A percentile compares a stretch with the other conserved stretches of the same genome.
phyloP scores from a whole-genome alignment of 2,113 vertebrate genomes.

The Perognathus longimembris region DNA sequence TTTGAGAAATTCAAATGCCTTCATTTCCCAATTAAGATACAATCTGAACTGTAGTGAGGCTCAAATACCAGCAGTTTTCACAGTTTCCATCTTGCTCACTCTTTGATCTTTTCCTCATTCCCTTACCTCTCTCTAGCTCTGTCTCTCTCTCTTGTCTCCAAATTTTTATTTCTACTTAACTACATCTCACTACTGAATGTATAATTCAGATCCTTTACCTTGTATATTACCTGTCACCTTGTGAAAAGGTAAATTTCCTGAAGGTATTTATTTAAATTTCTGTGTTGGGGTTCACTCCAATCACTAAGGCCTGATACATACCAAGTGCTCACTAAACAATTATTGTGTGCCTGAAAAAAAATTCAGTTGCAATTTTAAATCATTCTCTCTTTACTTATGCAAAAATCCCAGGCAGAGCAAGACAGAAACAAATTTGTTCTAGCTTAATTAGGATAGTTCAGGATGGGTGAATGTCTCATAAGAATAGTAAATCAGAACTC shows the following conservation, averaged over 20 bases:
- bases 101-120: not conserved
- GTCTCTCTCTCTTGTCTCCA: not conserved
- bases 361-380: not conserved
- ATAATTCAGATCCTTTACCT: not conserved
- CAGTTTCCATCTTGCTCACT: not conserved
- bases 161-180: not conserved
- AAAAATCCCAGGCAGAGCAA: not conserved
- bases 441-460: constrained; percentile 2
- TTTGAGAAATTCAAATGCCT: not conserved
- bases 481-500: constrained; percentile 17
- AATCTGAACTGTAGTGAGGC: not conserved
- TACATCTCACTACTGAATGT: not conserved
- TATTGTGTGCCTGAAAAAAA: not conserved
- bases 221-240: not conserved
- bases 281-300: not conserved
- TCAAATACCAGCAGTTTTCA: not conserved
- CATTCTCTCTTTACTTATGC: not conserved
- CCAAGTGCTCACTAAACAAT: not conserved
- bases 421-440: not conserved
- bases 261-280: not conserved
- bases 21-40: not conserved
- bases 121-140: not conserved
- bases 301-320: not conserved
- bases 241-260: not conserved
- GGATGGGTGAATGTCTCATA: not conserved